Base-by-base conservation (phyloP, 2,113 vertebrate genomes). In the Probosciger aterrimus region DNA sequence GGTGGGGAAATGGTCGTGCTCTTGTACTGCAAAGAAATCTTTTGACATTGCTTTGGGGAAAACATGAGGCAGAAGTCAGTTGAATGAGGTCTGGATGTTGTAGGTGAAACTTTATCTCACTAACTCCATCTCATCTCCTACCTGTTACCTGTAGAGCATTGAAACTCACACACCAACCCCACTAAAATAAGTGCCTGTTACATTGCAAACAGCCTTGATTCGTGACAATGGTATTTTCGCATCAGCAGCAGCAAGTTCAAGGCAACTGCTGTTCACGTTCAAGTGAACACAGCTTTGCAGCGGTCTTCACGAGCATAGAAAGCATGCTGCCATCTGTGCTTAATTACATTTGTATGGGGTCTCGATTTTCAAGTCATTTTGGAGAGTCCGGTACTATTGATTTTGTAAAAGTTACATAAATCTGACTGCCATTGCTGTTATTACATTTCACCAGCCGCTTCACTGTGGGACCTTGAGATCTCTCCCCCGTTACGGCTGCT, bases 371-470 rank as follows among this genome's bases (percentile, higher is more conserved):
- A 80, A 89, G 88, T 85, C 5, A 76, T 94, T 95, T 91, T 93
- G 71, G 81, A 95, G 67, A 92, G 86, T 90, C 92, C 81, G 35
- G 80, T 86, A 73, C 59, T 96, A 95, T 79, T 93, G 95, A 91
- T 94, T 96, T 87, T 83, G 86, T 91, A 69, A 86, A 96, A 95
- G 90, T 94, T 92, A 84, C 77, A 92, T 94, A 93, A 96, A 97
- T 93, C 86, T 96, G 92, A 82, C 86, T 96, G 88, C 69, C 62
- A 64, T 8, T 79, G 43, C 39, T 65, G 37, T 57, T 95, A 92
- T 82, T 95, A 91, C 78, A 93, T 93, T 96, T 96, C 92, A 76
- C 35, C 68, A 44, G 24, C 37, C 0, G 0, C 86, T 93, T 95
- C 81, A 65, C 10, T 46, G 41, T 23, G 31, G 67, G 53, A 80